These are phyloP conservation scores for Nebria ingens DNA, from an alignment of 1,140 invertebrate species.

Conservation along the genomic window DNA sequence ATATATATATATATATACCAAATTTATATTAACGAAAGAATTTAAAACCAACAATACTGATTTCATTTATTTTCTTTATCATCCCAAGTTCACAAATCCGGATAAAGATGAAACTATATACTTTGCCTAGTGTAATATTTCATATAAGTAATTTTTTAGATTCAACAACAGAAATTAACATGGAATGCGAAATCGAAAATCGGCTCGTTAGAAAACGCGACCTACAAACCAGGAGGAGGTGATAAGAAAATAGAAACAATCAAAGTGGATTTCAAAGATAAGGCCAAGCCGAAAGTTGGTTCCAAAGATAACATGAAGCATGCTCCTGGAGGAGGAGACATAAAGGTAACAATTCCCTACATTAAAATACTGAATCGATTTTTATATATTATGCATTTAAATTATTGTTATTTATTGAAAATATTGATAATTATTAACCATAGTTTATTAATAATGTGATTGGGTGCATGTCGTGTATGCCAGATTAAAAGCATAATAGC, in stretches of 20 bases:
- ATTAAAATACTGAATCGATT: no score
- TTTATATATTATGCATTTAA: background rate
- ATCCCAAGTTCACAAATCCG: no score
- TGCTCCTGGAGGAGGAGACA: constrained; percentile 73
- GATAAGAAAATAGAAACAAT: constrained; percentile 85
- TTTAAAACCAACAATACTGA: no score
- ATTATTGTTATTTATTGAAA: background rate
- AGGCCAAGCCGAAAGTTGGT: constrained; percentile 83
- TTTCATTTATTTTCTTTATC: no score
- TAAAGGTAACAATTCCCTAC: constrained; percentile 59
- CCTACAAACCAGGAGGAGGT: constrained; percentile 84
- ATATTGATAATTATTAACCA: background rate
- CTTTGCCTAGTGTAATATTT: no score
- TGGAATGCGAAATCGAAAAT: constrained; percentile 92
- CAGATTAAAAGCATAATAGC: background rate
- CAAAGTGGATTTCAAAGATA: constrained; percentile 84
- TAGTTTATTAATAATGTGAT: background rate
- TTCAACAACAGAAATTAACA: constrained; percentile 71
- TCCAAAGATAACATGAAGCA: constrained; percentile 88
- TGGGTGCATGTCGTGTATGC: background rate
- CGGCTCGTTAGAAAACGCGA: constrained; percentile 87
- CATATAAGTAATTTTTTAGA: no score
- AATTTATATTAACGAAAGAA: no score
- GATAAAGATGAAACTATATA: no score
- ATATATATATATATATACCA: no score